phyloP scores from a whole-genome alignment of 2,888 invertebrate species.

The Danaus chrysippus region DNA sequence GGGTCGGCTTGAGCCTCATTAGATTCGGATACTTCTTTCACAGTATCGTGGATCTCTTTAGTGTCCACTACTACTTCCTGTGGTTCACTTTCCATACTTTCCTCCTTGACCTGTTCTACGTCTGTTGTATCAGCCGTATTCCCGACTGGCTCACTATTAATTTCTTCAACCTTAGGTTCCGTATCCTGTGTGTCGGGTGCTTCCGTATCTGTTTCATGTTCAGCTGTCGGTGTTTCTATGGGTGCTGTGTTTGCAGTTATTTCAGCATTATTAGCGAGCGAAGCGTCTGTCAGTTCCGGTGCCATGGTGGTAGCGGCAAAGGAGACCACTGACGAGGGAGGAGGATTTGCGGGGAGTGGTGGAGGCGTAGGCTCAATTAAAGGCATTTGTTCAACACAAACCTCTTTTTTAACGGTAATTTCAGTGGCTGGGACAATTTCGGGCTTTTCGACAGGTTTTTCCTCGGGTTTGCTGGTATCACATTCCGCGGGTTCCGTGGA shows the following conservation, averaged over 20 bases:
- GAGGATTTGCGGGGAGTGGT: slow-evolving; percentile 85
- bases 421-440: slow-evolving; percentile 63
- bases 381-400: slow-evolving; percentile 79
- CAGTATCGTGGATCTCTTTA: not conserved
- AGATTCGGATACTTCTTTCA: not conserved
- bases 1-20: not conserved
- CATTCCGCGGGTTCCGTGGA: slow-evolving; percentile 43
- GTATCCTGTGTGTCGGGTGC: slow-evolving; percentile 33
- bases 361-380: slow-evolving; percentile 83
- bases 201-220: slow-evolving; percentile 37
- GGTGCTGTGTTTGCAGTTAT: slow-evolving; percentile 49
- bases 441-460: slow-evolving; percentile 51
- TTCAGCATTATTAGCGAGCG: slow-evolving; percentile 65
- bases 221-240: slow-evolving; percentile 46
- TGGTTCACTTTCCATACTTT: not conserved
- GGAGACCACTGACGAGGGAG: slow-evolving; percentile 86
- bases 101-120: not conserved
- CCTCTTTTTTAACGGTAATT: slow-evolving; percentile 72
- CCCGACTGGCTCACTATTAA: slow-evolving; percentile 7
- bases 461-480: slow-evolving; percentile 57
- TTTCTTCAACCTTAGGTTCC: slow-evolving; percentile 15
- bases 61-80: not conserved
- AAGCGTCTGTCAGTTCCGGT: slow-evolving; percentile 69
- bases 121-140: not conserved
- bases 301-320: slow-evolving; percentile 85